These are phyloP conservation scores for Caenorhabditis plicata DNA, from an alignment of 2,888 invertebrate species.

Conservation along the genomic window DNA sequence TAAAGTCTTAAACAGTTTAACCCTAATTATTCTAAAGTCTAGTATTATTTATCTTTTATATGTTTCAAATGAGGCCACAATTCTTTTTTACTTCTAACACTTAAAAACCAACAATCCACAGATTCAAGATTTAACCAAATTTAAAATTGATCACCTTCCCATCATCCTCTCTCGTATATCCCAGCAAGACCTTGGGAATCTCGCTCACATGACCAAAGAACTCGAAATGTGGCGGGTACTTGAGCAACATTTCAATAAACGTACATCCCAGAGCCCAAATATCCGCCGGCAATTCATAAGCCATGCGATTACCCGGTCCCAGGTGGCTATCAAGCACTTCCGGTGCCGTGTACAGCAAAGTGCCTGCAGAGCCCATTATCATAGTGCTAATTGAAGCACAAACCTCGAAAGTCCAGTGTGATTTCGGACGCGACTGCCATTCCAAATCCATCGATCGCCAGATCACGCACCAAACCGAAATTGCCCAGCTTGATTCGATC, in stretches of 20 bases:
- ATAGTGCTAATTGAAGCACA: neutral
- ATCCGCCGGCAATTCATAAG: constrained; percentile 47
- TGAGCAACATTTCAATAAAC: constrained; percentile 47
- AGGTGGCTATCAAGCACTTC: constrained; percentile 44
- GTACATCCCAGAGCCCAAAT: constrained; percentile 55
- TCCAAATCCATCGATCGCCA: constrained; percentile 51
- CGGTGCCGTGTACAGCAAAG: constrained; percentile 49
- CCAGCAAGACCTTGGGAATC: constrained; percentile 37
- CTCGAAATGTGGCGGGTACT: constrained; percentile 51
- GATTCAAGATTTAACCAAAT: no score
- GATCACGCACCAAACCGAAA: constrained; percentile 51
- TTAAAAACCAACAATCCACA: no score
- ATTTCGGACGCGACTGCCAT: constrained; percentile 48
- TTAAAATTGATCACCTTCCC: constrained; percentile 16
- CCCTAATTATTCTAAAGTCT: no score
- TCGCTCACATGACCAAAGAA: constrained; percentile 44
- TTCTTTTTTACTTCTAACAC: no score
- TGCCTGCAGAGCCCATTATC: constrained; percentile 9
- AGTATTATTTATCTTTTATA: no score
- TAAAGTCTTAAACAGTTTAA: no score
- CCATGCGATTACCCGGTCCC: constrained; percentile 45
- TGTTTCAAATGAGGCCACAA: neutral
- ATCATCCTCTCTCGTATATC: constrained; percentile 26
- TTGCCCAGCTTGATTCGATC: constrained; percentile 52
- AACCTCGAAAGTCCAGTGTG: constrained; percentile 45